These are phyloP conservation scores for Diarsia brunnea DNA, from an alignment of 2,888 invertebrate species.

Conservation along the genomic window DNA sequence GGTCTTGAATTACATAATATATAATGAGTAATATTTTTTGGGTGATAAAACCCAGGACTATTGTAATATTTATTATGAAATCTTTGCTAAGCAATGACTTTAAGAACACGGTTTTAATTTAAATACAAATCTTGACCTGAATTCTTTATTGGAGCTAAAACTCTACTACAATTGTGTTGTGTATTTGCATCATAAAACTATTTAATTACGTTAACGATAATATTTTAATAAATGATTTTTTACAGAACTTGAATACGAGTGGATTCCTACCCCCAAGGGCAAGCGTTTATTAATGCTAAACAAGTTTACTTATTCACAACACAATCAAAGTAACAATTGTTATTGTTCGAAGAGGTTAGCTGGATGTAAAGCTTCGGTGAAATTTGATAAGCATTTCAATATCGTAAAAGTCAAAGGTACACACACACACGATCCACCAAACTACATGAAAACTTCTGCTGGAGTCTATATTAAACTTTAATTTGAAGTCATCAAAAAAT, in stretches of 20 bases:
- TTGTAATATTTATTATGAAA: too few species aligned
- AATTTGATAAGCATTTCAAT: conserved; percentile 15
- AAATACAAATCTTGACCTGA: not conserved
- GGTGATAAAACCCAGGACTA: too few species aligned
- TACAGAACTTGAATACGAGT: conserved; percentile 13
- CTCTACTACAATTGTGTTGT: not conserved
- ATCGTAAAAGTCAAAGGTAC: conserved; percentile 12
- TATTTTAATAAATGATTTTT: not conserved
- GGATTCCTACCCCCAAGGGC: conserved; percentile 19
- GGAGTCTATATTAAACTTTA: conserved; percentile 26
- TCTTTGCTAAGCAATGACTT: too few species aligned
- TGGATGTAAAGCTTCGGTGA: conserved; percentile 27
- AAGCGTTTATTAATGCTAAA: conserved; percentile 22
- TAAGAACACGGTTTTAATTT: not conserved
- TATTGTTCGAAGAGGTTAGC: conserved; percentile 17
- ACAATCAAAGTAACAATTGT: not conserved
- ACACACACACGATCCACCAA: conserved; percentile 21
- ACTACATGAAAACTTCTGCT: conserved; percentile 7
- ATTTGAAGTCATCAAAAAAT: not conserved
- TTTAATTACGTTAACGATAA: not conserved
- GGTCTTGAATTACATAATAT: too few species aligned
- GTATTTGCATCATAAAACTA: not conserved
- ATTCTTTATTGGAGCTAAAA: not conserved
- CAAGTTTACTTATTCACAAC: conserved; percentile 29
- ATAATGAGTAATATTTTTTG: too few species aligned